phyloP scores from a whole-genome alignment of 1,140 invertebrate genomes.

The Diabrotica virgifera region DNA sequence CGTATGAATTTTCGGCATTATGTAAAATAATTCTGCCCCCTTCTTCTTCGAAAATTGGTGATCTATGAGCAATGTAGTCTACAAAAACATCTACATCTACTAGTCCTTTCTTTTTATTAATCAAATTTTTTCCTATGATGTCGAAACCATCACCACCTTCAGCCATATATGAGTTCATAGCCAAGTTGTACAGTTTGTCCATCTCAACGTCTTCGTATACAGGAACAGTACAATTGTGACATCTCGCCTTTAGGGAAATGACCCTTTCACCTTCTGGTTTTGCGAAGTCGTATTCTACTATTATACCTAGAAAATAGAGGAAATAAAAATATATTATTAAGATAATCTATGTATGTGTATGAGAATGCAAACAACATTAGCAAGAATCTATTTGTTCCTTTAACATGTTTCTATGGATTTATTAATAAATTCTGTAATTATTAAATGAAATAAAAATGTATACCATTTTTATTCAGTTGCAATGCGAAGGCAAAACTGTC shows the following conservation, averaged over 20 bases:
- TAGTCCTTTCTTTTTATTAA: slow-evolving; percentile 32
- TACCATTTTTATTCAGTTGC: no score
- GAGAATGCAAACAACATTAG: neutral
- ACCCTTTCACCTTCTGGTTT: slow-evolving; percentile 58
- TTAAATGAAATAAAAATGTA: no score
- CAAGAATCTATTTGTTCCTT: neutral
- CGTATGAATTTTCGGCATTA: no score
- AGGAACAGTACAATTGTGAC: slow-evolving; percentile 64
- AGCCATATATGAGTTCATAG: slow-evolving; percentile 61
- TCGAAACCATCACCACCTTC: slow-evolving; percentile 62
- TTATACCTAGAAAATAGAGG: slow-evolving; percentile 41
- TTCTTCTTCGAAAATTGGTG: slow-evolving; percentile 44
- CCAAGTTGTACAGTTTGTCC: slow-evolving; percentile 58
- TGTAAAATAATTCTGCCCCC: slow-evolving; percentile 44
- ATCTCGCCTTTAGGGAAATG: slow-evolving; percentile 55
- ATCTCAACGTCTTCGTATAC: slow-evolving; percentile 54
- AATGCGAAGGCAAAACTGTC: no score
- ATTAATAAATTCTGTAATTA: no score
- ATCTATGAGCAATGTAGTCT: slow-evolving; percentile 42
- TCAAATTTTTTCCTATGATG: slow-evolving; percentile 43
- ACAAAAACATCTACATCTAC: slow-evolving; percentile 39
- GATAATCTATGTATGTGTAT: neutral
- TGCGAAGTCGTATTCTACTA: slow-evolving; percentile 52
- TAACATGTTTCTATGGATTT: no score
- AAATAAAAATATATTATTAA: neutral